phyloP scores from a whole-genome alignment of 2,888 invertebrate species.

The Drosophila ezoana region DNA sequence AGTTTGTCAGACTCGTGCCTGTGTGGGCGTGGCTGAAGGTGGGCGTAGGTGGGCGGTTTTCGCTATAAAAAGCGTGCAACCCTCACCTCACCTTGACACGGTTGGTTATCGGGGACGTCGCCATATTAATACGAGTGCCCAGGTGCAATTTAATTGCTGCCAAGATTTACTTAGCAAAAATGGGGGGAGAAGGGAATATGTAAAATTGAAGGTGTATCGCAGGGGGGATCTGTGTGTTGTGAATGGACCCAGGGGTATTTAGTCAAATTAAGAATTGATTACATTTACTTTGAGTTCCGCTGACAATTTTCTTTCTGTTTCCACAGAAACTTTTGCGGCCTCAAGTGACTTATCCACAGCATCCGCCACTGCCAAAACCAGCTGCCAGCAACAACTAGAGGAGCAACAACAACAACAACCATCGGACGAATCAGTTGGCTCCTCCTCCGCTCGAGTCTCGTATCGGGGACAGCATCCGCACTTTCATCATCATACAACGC shows the following conservation, averaged over 20 bases:
- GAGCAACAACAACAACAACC: conserved; percentile 65
- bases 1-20: background rate
- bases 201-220: background rate
- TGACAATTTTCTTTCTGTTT: background rate
- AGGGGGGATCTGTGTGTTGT: background rate
- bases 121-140: conserved; percentile 67
- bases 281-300: conserved; percentile 25
- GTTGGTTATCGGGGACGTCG: conserved; percentile 54
- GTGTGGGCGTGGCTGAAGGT: conserved; percentile 3
- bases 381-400: conserved; percentile 84
- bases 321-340: conserved; percentile 80
- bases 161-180: conserved; percentile 68
- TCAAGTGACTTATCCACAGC: conserved; percentile 84
- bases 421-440: conserved; percentile 55
- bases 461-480: conserved; percentile 84
- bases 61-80: conserved; percentile 73
- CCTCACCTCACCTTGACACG: conserved; percentile 79
- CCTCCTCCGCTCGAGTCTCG: conserved; percentile 43
- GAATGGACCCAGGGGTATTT: background rate
- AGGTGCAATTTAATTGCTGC: conserved; percentile 80
- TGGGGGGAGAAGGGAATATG: background rate
- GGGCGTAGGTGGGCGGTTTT: background rate
- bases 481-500: conserved; percentile 82
- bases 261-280: conserved; percentile 46
- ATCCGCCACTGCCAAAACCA: conserved; percentile 86